Percentiles rank a stretch among this genome's conserved stretches.
Conservation (phyloP, 2,888 invertebrate genomes). For the Strigamia maritima region DNA sequence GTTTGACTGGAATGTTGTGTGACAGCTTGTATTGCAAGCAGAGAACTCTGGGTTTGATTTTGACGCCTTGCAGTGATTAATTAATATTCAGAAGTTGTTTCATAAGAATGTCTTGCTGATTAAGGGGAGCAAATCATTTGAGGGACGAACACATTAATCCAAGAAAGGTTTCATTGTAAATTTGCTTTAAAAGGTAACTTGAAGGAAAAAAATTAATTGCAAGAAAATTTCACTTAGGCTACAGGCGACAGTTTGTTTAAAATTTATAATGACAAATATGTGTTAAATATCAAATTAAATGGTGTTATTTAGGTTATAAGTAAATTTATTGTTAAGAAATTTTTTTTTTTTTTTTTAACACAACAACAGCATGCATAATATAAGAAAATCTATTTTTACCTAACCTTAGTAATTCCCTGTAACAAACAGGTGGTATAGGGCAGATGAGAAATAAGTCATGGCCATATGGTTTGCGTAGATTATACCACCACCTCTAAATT, state of each 20-base stretch:
- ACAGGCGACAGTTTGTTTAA: no score
- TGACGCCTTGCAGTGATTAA: slow-evolving; percentile 6
- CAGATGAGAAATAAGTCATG: slow-evolving; percentile 21
- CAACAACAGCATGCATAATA: no score
- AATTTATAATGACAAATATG: no score
- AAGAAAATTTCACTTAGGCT: not conserved
- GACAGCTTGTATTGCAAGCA: not conserved
- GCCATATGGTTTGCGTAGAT: slow-evolving; percentile 1
- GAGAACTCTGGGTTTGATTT: not conserved
- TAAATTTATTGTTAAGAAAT: no score
- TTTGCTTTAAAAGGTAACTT: not conserved
- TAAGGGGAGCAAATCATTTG: slow-evolving; percentile 5
- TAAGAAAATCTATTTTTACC: not conserved
- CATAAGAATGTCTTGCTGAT: not conserved
- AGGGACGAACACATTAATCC: not conserved
- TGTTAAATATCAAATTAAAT: no score
- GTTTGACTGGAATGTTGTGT: slow-evolving; percentile 3
- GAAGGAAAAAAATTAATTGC: not conserved
- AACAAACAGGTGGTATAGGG: slow-evolving; percentile 1
- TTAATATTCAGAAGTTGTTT: slow-evolving; percentile 1
- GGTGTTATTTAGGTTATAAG: no score
- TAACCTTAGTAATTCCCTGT: not conserved
- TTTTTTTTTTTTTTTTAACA: no score
- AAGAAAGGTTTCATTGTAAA: not conserved
- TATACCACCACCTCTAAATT: not conserved